Percentiles rank a stretch among this genome's conserved stretches.
Conservation (phyloP, 1,140 invertebrate genomes). For the Rhagoletis zephyria region DNA sequence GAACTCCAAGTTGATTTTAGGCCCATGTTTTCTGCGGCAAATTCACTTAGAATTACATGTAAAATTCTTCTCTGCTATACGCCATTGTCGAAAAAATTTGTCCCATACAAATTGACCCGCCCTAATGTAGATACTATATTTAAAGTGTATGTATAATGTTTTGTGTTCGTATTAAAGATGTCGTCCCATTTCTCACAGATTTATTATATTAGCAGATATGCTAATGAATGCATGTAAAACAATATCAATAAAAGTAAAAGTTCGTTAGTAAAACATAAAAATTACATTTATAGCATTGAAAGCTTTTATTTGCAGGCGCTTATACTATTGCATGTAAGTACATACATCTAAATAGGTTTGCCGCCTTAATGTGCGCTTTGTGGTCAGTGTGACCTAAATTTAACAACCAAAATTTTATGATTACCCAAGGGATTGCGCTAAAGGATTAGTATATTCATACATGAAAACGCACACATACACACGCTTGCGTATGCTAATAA, state of each 20-base stretch:
- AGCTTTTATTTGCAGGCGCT: constrained; percentile 11
- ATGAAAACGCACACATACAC: not conserved
- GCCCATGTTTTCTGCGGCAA: no score
- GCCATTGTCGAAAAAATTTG: no score
- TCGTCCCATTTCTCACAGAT: not conserved
- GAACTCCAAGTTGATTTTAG: no score
- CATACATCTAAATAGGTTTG: not conserved
- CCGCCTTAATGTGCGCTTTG: not conserved
- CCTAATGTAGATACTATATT: no score
- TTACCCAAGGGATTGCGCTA: not conserved
- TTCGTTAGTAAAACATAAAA: constrained; percentile 46
- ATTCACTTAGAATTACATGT: no score
- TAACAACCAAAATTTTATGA: constrained; percentile 16
- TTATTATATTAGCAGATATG: not conserved
- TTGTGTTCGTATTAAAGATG: not conserved
- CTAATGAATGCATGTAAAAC: constrained; percentile 40
- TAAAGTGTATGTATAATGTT: not conserved
- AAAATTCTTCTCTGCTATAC: no score
- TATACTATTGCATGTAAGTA: no score
- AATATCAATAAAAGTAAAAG: constrained; percentile 50
- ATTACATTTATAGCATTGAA: constrained; percentile 34
- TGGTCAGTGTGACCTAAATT: constrained; percentile 38
- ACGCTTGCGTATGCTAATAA: constrained; percentile 36
- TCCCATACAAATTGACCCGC: no score
- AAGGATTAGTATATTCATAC: constrained; percentile 24